Base-by-base conservation (phyloP, 30 jellyfish, hydroid and myxozoan species). In the Cassiopea xamachana region DNA sequence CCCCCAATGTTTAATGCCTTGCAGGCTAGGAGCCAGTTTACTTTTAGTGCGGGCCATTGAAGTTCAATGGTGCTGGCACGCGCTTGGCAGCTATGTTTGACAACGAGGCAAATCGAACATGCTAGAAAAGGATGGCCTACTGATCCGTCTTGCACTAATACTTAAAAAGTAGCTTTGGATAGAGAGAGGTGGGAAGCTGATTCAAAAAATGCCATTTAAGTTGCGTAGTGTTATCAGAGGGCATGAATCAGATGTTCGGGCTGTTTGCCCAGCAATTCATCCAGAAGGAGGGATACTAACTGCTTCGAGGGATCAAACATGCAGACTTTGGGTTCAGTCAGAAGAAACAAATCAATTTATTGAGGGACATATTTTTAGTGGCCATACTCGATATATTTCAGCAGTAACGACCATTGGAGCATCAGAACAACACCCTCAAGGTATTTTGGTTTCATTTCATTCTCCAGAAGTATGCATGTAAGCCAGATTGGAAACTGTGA, bases 241-340 rank as follows among this genome's bases (percentile, higher is more conserved):
- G 49, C 99, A 96, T 70, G 98, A 93, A 60, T 93, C 97, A 5
- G 99, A 96, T 77, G 98, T 96, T 18, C 77, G 98, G 46, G 94
- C 98, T 19, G 99, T 96, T 46, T 79, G 90, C 47, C 97, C 99
- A 13, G 96, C 99, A 1, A 16, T 89, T 45, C 87, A 62, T 83
- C 99, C 99, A 2, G 96, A 87, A 18, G 98, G 97, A 13, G 98
- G 95, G 8, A 87, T 96, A 8, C 83, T 96, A 45, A 84, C 98
- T n/a, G 99, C 94, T 1, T 96, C 99, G 13, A 69, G 99, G 50
- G 99, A 96, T 73, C 88, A 74, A 67, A 96, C 98, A 10, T 96
- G 99, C 87, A 62, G 97, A 71, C 93, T 96, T 18, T 96, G 99
- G 99, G 84, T 94, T 44, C 98, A 96, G 15, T 89, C 61, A 10